Base-by-base conservation (phyloP, 2,797 vertebrate species). In the Argentina silus region DNA sequence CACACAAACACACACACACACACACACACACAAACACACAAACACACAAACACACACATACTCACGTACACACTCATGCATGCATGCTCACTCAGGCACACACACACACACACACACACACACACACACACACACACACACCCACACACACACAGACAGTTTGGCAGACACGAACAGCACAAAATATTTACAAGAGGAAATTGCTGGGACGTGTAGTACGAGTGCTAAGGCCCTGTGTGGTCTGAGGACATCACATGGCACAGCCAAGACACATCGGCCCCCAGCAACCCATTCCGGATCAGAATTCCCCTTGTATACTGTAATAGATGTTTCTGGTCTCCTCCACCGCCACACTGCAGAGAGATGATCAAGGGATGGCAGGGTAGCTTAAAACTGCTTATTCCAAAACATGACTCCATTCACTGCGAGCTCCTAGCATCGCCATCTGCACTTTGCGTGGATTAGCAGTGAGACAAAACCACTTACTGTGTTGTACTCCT, bases 171-270 rank as follows among this genome's bases (percentile, higher is more conserved):
- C 62, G 50, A 69, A 81, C 80, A 78, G 77, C 80, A 81, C 74
- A 67, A 84, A 83, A 82, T 84, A 78, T 90, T 92, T 92, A 88
- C 87, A 86, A 88, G 80, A 90, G 88, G 90, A 90, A 89, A 85
- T 83, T 75, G 82, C 81, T 76, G 75, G 60, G 73, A 80, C 72
- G 68, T 84, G 77, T 74, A 76, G 47, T 79, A 70, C 72, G 69
- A 84, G 72, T 51, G 66, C 61, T 71, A 23, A 67, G 76, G 57
- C 74, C 56, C 78, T 87, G 86, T 92, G 90, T 88, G 87, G 90
- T 91, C 89, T 81, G 60, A 76, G 76, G 70, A 74, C 77, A 77
- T 82, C 78, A 78, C 72, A 27, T 65, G 23, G 23, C 67, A 17
- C 69, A 42, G 14, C 70, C 79, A 83, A 77, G 77, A 82, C 79